These are phyloP conservation scores for Gambusia yucatana DNA, from an alignment of 2,797 vertebrate species.

Conservation along the genomic window DNA sequence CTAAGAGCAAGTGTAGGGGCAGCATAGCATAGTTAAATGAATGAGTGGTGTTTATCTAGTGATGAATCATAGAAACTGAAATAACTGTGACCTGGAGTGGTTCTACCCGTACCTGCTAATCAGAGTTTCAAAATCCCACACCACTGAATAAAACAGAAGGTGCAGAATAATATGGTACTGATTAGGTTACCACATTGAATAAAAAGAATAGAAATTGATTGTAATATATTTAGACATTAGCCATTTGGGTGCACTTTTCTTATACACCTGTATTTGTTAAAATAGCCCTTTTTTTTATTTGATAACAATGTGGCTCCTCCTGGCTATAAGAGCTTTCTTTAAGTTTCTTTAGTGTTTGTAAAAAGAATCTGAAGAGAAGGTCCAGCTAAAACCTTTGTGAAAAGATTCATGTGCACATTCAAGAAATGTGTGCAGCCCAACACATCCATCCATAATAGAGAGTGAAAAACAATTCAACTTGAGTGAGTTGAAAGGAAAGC, in stretches of 20 bases:
- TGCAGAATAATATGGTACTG: not conserved
- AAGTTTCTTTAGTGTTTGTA: not conserved
- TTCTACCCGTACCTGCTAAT: not conserved
- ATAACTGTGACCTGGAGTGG: not conserved
- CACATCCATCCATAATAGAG: slow-evolving; percentile 36
- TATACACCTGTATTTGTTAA: not conserved
- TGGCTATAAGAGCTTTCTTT: not conserved
- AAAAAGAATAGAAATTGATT: not conserved
- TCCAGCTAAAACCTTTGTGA: not conserved
- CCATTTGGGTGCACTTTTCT: not conserved
- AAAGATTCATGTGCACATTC: slow-evolving; percentile 7
- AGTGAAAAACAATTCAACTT: slow-evolving; percentile 37
- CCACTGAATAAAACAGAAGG: not conserved
- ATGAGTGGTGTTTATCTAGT: not conserved
- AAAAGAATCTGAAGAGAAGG: slow-evolving; percentile 7
- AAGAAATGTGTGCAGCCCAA: slow-evolving; percentile 2
- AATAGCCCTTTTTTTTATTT: not conserved
- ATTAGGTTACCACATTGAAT: not conserved
- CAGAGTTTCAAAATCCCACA: not conserved
- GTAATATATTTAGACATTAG: not conserved
- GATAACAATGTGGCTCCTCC: not conserved
- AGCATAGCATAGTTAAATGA: not conserved
- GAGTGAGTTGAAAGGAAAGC: slow-evolving; percentile 48
- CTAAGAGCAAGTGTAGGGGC: not conserved
- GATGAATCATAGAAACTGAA: not conserved